Conservation (phyloP, 2,888 invertebrate species). For the Patella pellucida region DNA sequence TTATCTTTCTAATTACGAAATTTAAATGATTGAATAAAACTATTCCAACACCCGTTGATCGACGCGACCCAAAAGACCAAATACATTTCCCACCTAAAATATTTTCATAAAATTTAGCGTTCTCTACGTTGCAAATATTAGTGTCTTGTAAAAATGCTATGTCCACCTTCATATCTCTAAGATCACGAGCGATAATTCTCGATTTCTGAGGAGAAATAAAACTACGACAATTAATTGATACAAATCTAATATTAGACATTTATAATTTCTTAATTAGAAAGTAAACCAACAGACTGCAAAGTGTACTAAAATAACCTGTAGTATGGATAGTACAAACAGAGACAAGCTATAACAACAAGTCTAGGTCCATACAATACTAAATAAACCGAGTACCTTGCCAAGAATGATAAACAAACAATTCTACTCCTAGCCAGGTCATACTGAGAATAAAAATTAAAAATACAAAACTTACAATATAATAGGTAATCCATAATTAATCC, state of each 20-base stretch:
- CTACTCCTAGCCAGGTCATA: too few species aligned
- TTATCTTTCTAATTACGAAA: constrained; percentile 5
- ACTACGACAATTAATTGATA: constrained; percentile 2
- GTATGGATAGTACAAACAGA: neutral
- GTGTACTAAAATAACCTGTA: neutral
- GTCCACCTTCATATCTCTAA: neutral
- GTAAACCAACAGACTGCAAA: neutral
- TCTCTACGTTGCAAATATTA: neutral
- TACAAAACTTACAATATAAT: too few species aligned
- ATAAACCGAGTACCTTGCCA: neutral
- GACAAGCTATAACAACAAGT: neutral
- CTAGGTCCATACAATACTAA: neutral
- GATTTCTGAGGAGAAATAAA: constrained; percentile 2
- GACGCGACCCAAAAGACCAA: neutral
- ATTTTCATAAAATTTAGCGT: constrained; percentile 2
- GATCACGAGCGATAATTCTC: neutral
- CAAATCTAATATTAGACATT: neutral
- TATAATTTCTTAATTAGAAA: neutral
- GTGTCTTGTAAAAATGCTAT: neutral
- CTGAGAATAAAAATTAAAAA: too few species aligned
- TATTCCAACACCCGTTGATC: neutral
- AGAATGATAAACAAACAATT: neutral
- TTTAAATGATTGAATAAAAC: neutral
- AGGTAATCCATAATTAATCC: too few species aligned
- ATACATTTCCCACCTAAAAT: constrained; percentile 1